phyloP scores from a whole-genome alignment of 2,888 invertebrate species.

The Amiota minor region DNA sequence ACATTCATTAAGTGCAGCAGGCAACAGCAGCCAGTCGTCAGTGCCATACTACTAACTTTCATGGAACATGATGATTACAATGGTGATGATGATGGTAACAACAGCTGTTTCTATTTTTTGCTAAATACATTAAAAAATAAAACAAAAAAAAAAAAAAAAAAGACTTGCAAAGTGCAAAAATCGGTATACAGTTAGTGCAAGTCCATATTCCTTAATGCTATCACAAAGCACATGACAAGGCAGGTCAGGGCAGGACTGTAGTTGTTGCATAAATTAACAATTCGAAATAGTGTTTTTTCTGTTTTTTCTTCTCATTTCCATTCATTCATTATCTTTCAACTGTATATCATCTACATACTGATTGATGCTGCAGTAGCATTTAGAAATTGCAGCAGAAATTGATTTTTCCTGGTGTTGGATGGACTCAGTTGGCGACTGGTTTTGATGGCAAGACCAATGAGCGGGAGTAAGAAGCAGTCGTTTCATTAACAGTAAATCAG shows the following conservation, averaged over 20 bases:
- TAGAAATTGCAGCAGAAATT: background rate
- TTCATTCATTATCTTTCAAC: no score
- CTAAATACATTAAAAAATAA: background rate
- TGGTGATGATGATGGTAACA: background rate
- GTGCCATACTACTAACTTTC: no score
- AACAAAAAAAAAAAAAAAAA: conserved; percentile 4
- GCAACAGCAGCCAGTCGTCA: no score
- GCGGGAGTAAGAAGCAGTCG: background rate
- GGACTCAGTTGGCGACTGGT: background rate
- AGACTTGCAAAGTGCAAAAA: background rate
- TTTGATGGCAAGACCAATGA: background rate
- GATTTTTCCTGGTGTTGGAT: background rate
- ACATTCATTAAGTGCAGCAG: conserved; percentile 25
- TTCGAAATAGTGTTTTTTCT: conserved; percentile 1
- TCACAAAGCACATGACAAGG: background rate
- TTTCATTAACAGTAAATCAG: conserved; percentile 24
- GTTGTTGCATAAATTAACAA: conserved; percentile 16
- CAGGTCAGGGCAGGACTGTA: background rate
- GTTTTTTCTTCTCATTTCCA: no score
- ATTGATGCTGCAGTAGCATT: conserved; percentile 12
- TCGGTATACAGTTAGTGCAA: background rate
- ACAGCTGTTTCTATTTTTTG: background rate
- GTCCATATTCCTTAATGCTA: background rate
- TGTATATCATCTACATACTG: background rate
- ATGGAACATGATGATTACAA: no score